Percentiles rank a stretch among this genome's conserved stretches.
Evolutionary conservation across 2,113 vertebrate genomes (phyloP).

Genomic region (Rhegmatorhina hoffmannsi): DNA sequence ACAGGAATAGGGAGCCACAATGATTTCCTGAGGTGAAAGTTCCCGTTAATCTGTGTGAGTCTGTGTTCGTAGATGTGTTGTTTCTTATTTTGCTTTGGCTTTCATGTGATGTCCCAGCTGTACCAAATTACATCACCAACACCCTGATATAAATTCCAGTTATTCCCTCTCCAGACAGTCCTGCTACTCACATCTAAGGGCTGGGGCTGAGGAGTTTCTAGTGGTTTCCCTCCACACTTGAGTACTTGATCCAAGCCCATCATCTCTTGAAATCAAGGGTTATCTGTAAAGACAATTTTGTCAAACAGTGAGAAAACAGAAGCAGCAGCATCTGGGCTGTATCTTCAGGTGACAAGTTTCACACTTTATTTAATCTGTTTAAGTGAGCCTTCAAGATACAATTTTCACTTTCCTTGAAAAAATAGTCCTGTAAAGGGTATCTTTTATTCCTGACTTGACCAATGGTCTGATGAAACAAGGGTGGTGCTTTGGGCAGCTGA

Average conservation of each 20-base stretch:
- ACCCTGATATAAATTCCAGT: constrained; percentile 37
- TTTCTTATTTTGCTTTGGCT: constrained; percentile 19
- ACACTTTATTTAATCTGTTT: background rate
- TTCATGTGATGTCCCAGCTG: constrained; percentile 43
- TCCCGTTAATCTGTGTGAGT: constrained; percentile 23
- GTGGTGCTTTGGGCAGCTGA: background rate
- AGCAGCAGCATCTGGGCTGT: background rate
- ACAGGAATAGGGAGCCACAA: constrained; percentile 61
- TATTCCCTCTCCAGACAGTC: background rate
- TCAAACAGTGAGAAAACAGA: background rate
- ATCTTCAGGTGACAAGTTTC: background rate
- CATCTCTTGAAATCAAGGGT: background rate
- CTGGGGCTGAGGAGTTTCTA: background rate
- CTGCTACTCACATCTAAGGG: background rate
- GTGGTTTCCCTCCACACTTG: background rate
- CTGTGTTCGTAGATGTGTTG: background rate
- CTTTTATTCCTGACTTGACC: background rate
- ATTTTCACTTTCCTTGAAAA: background rate
- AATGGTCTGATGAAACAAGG: background rate
- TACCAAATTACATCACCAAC: constrained; percentile 59
- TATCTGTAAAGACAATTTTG: background rate
- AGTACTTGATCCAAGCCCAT: background rate
- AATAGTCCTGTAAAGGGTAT: background rate
- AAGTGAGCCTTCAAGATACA: background rate
- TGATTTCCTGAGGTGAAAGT: constrained; percentile 55